Percentiles rank a stretch among this genome's conserved stretches.
phyloP scores from a whole-genome alignment of 2,888 invertebrate genomes.

The Lottia gigantea region DNA sequence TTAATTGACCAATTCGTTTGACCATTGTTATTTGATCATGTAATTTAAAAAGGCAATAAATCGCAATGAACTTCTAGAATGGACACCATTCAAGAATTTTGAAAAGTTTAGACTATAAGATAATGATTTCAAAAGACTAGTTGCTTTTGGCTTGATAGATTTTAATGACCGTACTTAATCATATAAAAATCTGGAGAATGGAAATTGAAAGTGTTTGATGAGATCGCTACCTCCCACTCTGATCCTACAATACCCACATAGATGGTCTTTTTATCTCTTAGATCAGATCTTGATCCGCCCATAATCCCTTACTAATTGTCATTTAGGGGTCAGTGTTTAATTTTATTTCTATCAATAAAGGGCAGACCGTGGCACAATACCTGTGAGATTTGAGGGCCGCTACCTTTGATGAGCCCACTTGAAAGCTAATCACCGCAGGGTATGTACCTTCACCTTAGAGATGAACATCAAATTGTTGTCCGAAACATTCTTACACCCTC shows the following conservation, averaged over 20 bases:
- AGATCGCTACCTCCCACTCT: not conserved
- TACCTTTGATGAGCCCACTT: constrained; percentile 2
- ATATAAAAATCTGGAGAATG: not conserved
- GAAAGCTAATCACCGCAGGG: constrained; percentile 9
- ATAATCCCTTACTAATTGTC: constrained; percentile 1
- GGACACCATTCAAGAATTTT: no score
- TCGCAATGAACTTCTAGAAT: no score
- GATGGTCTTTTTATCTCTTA: constrained; percentile 1
- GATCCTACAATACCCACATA: not conserved
- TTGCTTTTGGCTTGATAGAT: not conserved
- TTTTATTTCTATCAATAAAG: constrained; percentile 7
- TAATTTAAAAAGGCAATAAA: no score
- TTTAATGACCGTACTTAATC: not conserved
- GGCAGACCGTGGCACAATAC: constrained; percentile 6
- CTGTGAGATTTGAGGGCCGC: not conserved
- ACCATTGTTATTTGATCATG: no score
- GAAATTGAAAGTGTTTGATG: constrained; percentile 2
- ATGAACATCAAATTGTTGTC: not conserved
- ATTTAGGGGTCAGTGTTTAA: not conserved
- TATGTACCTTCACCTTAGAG: not conserved
- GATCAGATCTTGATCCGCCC: not conserved
- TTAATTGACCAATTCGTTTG: no score
- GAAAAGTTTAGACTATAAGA: no score
- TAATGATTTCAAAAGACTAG: no score
- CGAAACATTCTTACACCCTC: no score